Evolutionary conservation across 1,140 invertebrate genomes (phyloP), one percentile per base, ranked within the genome.

Genomic region (Plectrocnemia conspersa): DNA sequence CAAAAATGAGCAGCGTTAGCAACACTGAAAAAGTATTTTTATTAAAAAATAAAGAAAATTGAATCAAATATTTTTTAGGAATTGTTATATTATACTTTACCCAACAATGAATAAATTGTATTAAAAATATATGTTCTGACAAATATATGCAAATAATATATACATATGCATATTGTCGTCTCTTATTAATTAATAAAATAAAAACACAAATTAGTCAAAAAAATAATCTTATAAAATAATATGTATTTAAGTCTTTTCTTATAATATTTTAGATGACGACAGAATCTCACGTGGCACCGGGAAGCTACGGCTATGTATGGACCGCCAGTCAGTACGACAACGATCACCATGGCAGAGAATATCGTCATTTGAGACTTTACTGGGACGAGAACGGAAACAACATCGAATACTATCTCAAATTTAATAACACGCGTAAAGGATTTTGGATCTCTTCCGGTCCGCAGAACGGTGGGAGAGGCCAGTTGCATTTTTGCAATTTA

Each of bases 381-480:
- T 80, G 78, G 78, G 71, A 75, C 42, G 79, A 80, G 52, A 64
- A 67, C 10, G 75, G 74, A 2, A 71, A 66, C 32, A 70, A 66
- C 47, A 59, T 77, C 23, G 73, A 79, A 61, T 80, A 79, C 29
- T 68, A 66, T 2, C 70, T 81, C 40, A 71, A 72, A 46, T 78
- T 77, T 49, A 74, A 77, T 22, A 66, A 58, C 0, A 66, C 63
- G 22, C 64, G 64, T 18, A 72, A 77, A 0, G 77, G 79, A 0
- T 72, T 75, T 54, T 81, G 79, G 79, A 75, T 75, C 0, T 76
- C 75, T 45, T 69, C 75, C 16, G 78, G 76, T 0, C 73, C 76
- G 21, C 75, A 79, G 58, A 75, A 76, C 38, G 77, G 78, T 64
- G 63, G 65, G 47, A 56, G n/a, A 57, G 60, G 60, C 45, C 10